These are phyloP conservation scores for Drosophila lacteicornis DNA, from an alignment of 1,140 invertebrate species.

Conservation along the genomic window DNA sequence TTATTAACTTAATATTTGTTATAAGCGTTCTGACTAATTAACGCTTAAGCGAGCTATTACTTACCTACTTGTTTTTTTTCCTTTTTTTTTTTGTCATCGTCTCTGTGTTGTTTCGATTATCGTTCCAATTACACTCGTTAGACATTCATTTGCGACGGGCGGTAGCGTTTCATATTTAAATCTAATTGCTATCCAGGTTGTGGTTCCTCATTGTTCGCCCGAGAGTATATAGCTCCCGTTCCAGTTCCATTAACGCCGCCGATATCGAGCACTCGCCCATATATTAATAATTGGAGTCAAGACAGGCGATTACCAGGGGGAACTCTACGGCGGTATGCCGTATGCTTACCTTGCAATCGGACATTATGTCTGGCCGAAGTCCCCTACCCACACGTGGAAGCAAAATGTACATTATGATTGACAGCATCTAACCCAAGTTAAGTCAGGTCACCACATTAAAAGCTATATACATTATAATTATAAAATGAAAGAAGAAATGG, in stretches of 20 bases:
- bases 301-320: conserved; percentile 18
- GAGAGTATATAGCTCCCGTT: conserved; percentile 41
- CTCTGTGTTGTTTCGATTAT: conserved; percentile 36
- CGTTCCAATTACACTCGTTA: conserved; percentile 69
- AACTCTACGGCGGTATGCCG: conserved; percentile 32
- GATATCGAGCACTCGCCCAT: conserved; percentile 34
- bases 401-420: conserved; percentile 12
- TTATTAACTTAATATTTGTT: conserved; percentile 51
- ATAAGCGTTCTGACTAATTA: conserved; percentile 50
- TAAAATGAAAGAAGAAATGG: background rate
- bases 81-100: conserved; percentile 16
- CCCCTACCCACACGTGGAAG: conserved; percentile 3
- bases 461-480: background rate
- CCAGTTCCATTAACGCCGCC: conserved; percentile 45
- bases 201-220: conserved; percentile 63
- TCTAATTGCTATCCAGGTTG: conserved; percentile 59
- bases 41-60: conserved; percentile 12
- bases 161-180: conserved; percentile 70
- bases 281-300: conserved; percentile 54
- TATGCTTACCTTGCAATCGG: conserved; percentile 38
- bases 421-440: conserved; percentile 8
- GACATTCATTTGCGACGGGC: conserved; percentile 61
- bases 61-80: conserved; percentile 14
- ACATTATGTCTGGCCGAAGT: conserved; percentile 30
- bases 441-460: no score